Conservation (phyloP, 2,888 invertebrate species). For the Oxyscelio sp. region DNA sequence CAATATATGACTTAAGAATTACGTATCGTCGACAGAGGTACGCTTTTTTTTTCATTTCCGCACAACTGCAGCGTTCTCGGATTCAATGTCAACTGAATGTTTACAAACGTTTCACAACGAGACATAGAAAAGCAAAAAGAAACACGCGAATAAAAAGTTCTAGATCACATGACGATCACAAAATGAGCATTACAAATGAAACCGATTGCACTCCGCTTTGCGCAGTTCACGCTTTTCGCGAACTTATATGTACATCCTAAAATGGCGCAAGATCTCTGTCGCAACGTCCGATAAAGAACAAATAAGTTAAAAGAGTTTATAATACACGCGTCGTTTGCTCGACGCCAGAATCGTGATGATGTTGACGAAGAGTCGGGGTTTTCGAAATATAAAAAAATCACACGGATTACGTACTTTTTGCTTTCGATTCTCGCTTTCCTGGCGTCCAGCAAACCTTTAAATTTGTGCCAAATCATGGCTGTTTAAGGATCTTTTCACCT, state of each 20-base stretch:
- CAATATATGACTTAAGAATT: slow-evolving; percentile 86
- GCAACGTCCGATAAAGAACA: slow-evolving; percentile 81
- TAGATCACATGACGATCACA: slow-evolving; percentile 70
- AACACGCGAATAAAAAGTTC: slow-evolving; percentile 45
- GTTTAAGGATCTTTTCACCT: slow-evolving; percentile 52
- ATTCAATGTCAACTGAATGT: slow-evolving; percentile 52
- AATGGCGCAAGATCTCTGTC: slow-evolving; percentile 77
- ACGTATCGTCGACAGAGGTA: slow-evolving; percentile 84
- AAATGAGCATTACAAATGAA: slow-evolving; percentile 66
- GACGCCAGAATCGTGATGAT: slow-evolving; percentile 44
- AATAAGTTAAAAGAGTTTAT: slow-evolving; percentile 86
- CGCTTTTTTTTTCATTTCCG: slow-evolving; percentile 54
- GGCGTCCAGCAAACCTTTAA: slow-evolving; percentile 49
- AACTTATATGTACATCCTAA: slow-evolving; percentile 67
- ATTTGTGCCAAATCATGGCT: slow-evolving; percentile 42
- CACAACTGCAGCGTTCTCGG: slow-evolving; percentile 14
- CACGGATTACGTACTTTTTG: not conserved
- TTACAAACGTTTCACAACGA: slow-evolving; percentile 62
- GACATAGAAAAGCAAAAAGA: slow-evolving; percentile 29
- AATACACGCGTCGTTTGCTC: slow-evolving; percentile 84
- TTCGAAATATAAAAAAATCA: slow-evolving; percentile 43
- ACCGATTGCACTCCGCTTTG: slow-evolving; percentile 57
- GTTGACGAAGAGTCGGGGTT: not conserved
- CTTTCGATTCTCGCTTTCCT: slow-evolving; percentile 27
- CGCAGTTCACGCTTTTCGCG: slow-evolving; percentile 43